phyloP scores from a whole-genome alignment of 1,140 invertebrate genomes.

The Archivesica marissinica region DNA sequence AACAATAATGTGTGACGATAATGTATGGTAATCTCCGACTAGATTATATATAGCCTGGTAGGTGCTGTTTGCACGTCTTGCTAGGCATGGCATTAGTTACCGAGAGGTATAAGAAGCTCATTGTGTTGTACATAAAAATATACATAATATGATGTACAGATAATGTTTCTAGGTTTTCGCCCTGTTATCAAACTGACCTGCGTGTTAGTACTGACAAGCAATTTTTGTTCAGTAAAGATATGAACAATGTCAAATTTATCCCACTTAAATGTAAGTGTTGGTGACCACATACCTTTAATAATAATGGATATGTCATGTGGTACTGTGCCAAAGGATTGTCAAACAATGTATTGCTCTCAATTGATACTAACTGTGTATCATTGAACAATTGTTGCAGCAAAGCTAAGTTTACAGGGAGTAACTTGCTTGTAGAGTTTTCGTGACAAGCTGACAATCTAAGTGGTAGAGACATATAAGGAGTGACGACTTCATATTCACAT shows the following conservation, averaged over 20 bases:
- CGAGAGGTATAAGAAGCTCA: neutral
- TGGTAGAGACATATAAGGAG: neutral
- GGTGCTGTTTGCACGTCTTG: neutral
- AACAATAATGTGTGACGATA: neutral
- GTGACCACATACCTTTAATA: neutral
- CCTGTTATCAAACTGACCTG: neutral
- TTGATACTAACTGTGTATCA: neutral
- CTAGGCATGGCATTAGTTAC: neutral
- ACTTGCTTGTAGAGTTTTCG: neutral
- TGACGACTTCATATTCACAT: neutral
- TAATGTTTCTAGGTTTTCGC: neutral
- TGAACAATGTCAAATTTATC: neutral
- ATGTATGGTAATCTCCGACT: neutral
- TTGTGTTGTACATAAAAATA: slow-evolving; percentile 1
- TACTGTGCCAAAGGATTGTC: neutral
- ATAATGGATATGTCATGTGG: neutral
- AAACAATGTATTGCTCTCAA: neutral
- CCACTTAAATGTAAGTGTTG: neutral
- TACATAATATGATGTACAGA: neutral
- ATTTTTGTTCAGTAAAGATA: neutral
- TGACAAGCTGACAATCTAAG: slow-evolving; percentile 1
- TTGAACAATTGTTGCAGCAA: neutral
- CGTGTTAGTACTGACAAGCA: neutral
- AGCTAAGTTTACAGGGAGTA: slow-evolving; percentile 7
- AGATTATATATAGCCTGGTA: neutral